Percentiles rank a stretch among this genome's conserved stretches.
phyloP scores from a whole-genome alignment of 2,888 invertebrate species.

The Camptogramma bilineatum region DNA sequence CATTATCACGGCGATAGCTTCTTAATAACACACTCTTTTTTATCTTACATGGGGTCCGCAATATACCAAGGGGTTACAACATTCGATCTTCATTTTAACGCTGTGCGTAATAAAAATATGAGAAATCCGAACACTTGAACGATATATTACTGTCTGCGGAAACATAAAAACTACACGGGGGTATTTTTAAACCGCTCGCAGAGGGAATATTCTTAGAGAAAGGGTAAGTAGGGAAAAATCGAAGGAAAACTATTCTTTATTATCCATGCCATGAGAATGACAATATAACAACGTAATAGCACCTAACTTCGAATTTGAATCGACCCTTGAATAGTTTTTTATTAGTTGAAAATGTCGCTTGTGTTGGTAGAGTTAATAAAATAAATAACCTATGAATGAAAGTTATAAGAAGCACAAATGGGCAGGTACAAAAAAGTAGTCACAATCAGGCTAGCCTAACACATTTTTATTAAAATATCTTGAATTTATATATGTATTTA shows the following conservation, averaged over 20 bases:
- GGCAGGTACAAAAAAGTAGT: no score
- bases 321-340: no score
- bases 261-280: background rate
- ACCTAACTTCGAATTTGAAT: no score
- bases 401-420: no score
- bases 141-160: constrained; percentile 75
- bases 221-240: constrained; percentile 23
- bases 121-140: constrained; percentile 69
- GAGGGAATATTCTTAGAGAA: background rate
- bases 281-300: background rate
- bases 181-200: constrained; percentile 57
- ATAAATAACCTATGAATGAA: no score
- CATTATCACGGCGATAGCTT: background rate
- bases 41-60: constrained; percentile 1
- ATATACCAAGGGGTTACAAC: constrained; percentile 53
- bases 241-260: background rate
- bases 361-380: no score
- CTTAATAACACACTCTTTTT: background rate
- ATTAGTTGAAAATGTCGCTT: background rate
- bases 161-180: constrained; percentile 67
- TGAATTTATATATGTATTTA: no score
- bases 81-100: constrained; percentile 72
- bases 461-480: no score
- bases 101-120: constrained; percentile 77
- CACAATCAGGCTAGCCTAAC: no score